Percentiles rank a stretch among this genome's conserved stretches.
Evolutionary conservation across 1,140 invertebrate species (phyloP).

Genomic region (Cryptotermes secundus): DNA sequence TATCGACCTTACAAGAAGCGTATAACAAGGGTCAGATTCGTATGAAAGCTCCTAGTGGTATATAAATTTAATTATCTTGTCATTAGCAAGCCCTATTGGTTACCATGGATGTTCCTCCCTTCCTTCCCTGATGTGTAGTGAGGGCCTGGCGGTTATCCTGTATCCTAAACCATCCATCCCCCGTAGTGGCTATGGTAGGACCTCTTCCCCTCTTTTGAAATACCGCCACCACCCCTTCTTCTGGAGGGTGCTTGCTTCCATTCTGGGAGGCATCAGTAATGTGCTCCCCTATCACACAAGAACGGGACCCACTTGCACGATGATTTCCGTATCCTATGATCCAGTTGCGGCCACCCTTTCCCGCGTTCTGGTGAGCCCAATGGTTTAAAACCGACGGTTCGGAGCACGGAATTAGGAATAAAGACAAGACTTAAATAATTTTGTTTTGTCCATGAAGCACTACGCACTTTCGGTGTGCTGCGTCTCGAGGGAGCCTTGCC

Average conservation of each 20-base stretch:
- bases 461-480: not conserved
- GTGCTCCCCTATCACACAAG: slow-evolving; percentile 16
- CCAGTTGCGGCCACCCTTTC: slow-evolving; percentile 16
- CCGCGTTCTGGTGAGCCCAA: slow-evolving; percentile 35
- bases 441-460: too few species aligned
- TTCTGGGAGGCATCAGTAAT: slow-evolving; percentile 27
- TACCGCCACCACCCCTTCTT: not conserved
- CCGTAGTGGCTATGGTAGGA: not conserved
- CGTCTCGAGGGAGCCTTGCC: not conserved
- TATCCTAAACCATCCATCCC: slow-evolving; percentile 14
- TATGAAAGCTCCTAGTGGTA: not conserved
- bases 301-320: slow-evolving; percentile 21
- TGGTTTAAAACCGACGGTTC: slow-evolving; percentile 26
- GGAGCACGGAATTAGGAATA: too few species aligned
- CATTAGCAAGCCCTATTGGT: slow-evolving; percentile 32
- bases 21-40: slow-evolving; percentile 27
- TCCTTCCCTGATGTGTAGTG: slow-evolving; percentile 5
- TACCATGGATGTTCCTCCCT: slow-evolving; percentile 23
- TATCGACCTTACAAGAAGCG: slow-evolving; percentile 31
- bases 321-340: slow-evolving; percentile 30
- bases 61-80: slow-evolving; percentile 36
- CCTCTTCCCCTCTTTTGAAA: not conserved
- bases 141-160: slow-evolving; percentile 25
- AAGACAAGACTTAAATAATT: too few species aligned
- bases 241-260: not conserved